These are phyloP conservation scores for Octonoba sinensis DNA, from an alignment of 2,888 invertebrate species.

Conservation along the genomic window DNA sequence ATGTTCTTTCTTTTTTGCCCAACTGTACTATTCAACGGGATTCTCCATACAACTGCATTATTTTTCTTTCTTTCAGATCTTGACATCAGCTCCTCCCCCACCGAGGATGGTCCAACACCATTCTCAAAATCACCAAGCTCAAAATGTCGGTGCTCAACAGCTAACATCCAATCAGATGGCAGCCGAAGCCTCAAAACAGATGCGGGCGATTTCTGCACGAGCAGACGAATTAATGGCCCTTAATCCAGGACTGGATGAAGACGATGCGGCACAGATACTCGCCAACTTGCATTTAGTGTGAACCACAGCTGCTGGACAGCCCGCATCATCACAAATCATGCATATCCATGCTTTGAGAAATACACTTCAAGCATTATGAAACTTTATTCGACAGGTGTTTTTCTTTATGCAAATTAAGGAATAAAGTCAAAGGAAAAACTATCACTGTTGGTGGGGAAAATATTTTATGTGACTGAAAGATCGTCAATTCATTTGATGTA, in stretches of 20 bases:
- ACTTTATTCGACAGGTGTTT: no score
- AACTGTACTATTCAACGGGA: no score
- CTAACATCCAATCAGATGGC: constrained; percentile 3
- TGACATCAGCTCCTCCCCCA: constrained; percentile 7
- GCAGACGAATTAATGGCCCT: constrained; percentile 19
- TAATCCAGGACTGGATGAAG: constrained; percentile 13
- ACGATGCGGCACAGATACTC: constrained; percentile 22
- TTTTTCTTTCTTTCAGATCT: background rate
- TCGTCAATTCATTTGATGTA: no score
- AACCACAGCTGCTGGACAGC: constrained; percentile 12
- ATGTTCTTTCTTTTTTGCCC: no score
- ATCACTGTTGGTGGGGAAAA: no score
- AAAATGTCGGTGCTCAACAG: background rate
- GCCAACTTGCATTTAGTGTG: constrained; percentile 26
- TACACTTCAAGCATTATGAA: no score
- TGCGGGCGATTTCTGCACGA: constrained; percentile 1
- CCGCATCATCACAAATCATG: no score
- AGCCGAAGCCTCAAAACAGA: constrained; percentile 25
- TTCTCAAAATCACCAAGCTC: background rate
- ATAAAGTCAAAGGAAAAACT: no score
- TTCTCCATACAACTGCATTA: no score
- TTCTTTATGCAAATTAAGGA: no score
- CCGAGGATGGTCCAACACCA: background rate
- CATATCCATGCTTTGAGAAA: no score
- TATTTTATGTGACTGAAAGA: no score